A percentile compares a stretch with the other conserved stretches of the same genome.
phyloP scores from a whole-genome alignment of 2,888 invertebrate genomes.

The Tenthredo distinguenda region DNA sequence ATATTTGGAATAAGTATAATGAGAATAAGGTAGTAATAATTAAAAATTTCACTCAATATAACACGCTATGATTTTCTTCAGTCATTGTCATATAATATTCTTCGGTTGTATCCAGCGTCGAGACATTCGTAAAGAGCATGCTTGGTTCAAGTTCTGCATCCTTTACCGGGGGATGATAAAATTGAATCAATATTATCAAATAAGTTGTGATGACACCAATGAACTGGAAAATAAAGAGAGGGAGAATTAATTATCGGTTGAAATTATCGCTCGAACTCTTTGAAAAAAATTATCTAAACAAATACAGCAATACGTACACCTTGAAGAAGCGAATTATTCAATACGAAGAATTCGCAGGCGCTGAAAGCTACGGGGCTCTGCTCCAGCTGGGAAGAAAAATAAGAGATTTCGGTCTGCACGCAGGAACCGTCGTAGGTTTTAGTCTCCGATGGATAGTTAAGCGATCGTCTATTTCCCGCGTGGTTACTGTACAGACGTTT shows the following conservation, averaged over 20 bases:
- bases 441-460: background rate
- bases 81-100: background rate
- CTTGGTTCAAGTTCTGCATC: background rate
- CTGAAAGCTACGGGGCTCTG: conserved; percentile 64
- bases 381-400: conserved; percentile 68
- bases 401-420: conserved; percentile 65
- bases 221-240: conserved; percentile 64
- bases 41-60: background rate
- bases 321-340: conserved; percentile 67
- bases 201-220: conserved; percentile 71
- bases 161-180: conserved; percentile 63
- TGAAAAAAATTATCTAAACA: background rate
- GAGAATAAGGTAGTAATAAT: background rate
- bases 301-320: conserved; percentile 62
- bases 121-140: background rate
- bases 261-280: background rate
- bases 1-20: background rate
- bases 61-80: background rate
- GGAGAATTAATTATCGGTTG: background rate
- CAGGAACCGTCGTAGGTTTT: conserved; percentile 51
- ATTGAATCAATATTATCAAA: conserved; percentile 70
- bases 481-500: conserved; percentile 25
- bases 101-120: conserved; percentile 30
- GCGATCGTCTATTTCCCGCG: conserved; percentile 35
- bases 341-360: conserved; percentile 68